Evolutionary conservation across 2,113 vertebrate species (phyloP).

Genomic region (Poicephalus gulielmi): DNA sequence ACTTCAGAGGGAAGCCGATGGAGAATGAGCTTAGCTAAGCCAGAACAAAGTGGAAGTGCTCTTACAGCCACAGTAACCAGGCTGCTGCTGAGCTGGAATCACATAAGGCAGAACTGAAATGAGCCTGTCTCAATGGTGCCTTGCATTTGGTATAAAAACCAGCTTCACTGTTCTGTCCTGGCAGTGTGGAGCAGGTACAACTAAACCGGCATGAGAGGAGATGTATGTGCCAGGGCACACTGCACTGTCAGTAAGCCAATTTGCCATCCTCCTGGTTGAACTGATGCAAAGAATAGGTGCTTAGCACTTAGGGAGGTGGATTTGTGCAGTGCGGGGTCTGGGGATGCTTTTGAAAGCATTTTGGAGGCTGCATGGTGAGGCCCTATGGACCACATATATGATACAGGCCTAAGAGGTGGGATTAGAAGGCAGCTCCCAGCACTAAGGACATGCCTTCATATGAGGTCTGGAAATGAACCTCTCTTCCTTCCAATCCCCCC

Average conservation of each 20-base stretch:
- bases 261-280: not conserved
- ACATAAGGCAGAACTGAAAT: rapidly evolving
- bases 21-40: not conserved
- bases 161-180: not conserved
- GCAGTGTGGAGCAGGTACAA: not conserved
- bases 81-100: not conserved
- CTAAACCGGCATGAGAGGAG: not conserved
- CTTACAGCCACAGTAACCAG: not conserved
- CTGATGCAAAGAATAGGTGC: not conserved
- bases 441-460: not conserved
- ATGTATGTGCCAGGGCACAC: not conserved
- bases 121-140: not conserved
- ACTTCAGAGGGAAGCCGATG: not conserved
- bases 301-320: not conserved
- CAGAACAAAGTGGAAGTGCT: not conserved
- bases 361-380: not conserved
- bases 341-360: not conserved
- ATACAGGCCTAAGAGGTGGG: rapidly evolving
- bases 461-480: not conserved
- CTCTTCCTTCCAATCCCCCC: not conserved
- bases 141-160: not conserved
- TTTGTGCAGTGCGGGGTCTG: not conserved
- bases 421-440: not conserved
- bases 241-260: rapidly evolving
- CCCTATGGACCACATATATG: not conserved